phyloP scores from a whole-genome alignment of 2,797 vertebrate species.

The Apogon hyalosoma region DNA sequence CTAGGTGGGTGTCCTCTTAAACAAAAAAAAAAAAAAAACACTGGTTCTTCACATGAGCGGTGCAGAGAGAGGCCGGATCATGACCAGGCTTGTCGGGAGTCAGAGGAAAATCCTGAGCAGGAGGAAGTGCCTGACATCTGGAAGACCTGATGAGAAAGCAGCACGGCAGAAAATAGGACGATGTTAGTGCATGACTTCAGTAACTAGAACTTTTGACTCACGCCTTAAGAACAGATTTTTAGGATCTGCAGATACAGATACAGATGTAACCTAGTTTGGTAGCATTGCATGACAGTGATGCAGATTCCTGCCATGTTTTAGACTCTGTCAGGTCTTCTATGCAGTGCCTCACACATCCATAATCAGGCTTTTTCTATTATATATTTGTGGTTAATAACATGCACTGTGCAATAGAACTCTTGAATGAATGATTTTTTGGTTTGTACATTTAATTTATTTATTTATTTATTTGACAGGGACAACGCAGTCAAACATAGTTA shows the following conservation, averaged over 20 bases:
- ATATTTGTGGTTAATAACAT: constrained; percentile 7
- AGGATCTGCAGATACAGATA: not conserved
- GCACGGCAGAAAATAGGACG: constrained; percentile 33
- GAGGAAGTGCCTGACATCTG: constrained; percentile 52
- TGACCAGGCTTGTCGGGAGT: constrained; percentile 70
- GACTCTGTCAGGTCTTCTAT: constrained; percentile 4
- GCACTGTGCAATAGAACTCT: not conserved
- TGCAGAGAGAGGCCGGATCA: constrained; percentile 43
- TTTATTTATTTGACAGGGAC: too few species aligned
- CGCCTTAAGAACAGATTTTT: not conserved
- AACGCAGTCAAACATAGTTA: too few species aligned
- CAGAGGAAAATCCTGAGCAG: constrained; percentile 51
- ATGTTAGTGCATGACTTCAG: constrained; percentile 17
- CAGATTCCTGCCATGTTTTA: constrained; percentile 10
- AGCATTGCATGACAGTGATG: not conserved
- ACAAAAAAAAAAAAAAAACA: constrained; percentile 12
- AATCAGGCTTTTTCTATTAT: constrained; percentile 11
- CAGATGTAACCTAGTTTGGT: not conserved
- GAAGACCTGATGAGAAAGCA: constrained; percentile 51
- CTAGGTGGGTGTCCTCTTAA: constrained; percentile 57
- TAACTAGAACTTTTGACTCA: constrained; percentile 34
- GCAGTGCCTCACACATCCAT: constrained; percentile 1
- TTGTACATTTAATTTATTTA: too few species aligned
- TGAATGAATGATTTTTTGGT: too few species aligned
- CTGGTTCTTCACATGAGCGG: constrained; percentile 28